phyloP scores from a whole-genome alignment of 2,113 vertebrate species.

The Amblyornis subalaris region DNA sequence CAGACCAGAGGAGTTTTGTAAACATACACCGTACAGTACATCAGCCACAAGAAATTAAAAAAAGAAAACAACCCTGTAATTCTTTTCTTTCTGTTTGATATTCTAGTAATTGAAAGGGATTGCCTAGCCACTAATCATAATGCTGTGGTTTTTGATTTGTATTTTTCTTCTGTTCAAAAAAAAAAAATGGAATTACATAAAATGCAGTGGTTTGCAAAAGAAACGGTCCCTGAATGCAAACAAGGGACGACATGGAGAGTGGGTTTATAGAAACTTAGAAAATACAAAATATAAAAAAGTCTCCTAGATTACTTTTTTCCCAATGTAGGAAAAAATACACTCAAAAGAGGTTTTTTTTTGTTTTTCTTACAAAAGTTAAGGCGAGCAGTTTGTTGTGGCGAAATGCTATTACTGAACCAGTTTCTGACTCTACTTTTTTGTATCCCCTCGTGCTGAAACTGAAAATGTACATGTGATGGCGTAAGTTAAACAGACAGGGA shows the following conservation, averaged over 20 bases:
- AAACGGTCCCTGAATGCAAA: constrained; percentile 31
- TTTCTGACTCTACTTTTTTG: constrained; percentile 20
- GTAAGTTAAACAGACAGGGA: neutral
- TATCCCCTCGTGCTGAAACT: constrained; percentile 26
- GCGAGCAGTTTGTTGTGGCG: constrained; percentile 71
- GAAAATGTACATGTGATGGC: neutral
- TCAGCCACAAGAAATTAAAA: constrained; percentile 67
- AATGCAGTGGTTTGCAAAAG: constrained; percentile 63
- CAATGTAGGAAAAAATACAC: constrained; percentile 64
- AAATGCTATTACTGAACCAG: constrained; percentile 41
- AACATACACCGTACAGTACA: constrained; percentile 78
- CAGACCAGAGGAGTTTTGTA: constrained; percentile 73
- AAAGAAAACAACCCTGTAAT: constrained; percentile 75
- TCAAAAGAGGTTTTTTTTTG: constrained; percentile 52
- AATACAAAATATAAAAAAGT: constrained; percentile 74
- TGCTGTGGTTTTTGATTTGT: constrained; percentile 31
- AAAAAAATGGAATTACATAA: neutral
- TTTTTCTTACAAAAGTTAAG: constrained; percentile 80
- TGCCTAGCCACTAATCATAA: constrained; percentile 62
- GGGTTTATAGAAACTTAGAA: constrained; percentile 72
- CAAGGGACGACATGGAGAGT: constrained; percentile 20
- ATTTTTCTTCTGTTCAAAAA: constrained; percentile 15
- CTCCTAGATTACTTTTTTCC: constrained; percentile 36
- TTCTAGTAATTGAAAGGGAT: constrained; percentile 58
- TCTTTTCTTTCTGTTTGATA: constrained; percentile 76